Conservation (phyloP, 2,888 invertebrate genomes). For the Nipponacmea schrenckii region DNA sequence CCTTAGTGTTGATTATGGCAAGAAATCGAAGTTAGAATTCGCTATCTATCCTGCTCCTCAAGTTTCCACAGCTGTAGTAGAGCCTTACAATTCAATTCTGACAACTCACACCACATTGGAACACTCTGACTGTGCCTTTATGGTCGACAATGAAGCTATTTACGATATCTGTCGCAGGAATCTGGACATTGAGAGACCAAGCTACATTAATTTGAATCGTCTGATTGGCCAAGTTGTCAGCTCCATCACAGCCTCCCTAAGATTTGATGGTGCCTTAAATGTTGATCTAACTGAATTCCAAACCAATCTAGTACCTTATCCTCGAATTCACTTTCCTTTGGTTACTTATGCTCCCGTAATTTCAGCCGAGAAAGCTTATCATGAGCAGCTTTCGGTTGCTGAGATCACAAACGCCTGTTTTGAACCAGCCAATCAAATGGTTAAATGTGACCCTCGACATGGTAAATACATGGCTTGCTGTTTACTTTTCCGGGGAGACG, state of each 20-base stretch:
- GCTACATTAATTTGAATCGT: neutral
- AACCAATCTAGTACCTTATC: slow-evolving; percentile 47
- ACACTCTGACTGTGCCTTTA: slow-evolving; percentile 1
- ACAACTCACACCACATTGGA: neutral
- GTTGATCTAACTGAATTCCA: slow-evolving; percentile 66
- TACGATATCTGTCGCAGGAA: neutral
- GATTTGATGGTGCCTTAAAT: neutral
- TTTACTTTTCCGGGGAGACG: slow-evolving; percentile 58
- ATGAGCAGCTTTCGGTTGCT: slow-evolving; percentile 81
- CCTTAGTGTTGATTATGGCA: neutral
- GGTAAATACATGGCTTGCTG: slow-evolving; percentile 7
- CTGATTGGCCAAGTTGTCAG: slow-evolving; percentile 77
- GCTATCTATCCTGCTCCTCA: slow-evolving; percentile 1
- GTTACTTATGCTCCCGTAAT: slow-evolving; percentile 54
- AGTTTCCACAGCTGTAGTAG: slow-evolving; percentile 1
- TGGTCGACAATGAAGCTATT: slow-evolving; percentile 3
- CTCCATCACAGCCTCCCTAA: slow-evolving; percentile 67
- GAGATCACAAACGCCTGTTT: slow-evolving; percentile 22
- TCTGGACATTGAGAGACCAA: neutral
- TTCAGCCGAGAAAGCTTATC: neutral
- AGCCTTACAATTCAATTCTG: slow-evolving; percentile 1
- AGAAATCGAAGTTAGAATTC: neutral
- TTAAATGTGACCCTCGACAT: neutral
- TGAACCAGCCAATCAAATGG: neutral
- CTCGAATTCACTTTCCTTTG: slow-evolving; percentile 12